phyloP scores from a whole-genome alignment of 2,797 vertebrate genomes.

The Acanthurus tractus region DNA sequence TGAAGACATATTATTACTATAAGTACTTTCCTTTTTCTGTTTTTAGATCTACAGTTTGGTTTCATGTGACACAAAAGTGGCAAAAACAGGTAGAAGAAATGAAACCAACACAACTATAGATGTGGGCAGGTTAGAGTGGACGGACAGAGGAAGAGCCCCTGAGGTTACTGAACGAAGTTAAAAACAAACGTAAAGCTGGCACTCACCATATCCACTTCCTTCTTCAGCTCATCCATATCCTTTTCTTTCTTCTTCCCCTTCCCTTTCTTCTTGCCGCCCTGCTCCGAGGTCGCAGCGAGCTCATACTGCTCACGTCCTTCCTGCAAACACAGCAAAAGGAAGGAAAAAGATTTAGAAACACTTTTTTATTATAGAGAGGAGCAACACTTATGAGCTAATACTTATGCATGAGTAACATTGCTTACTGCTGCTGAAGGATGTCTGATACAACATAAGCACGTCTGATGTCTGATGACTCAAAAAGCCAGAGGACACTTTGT shows the following conservation, averaged over 20 bases:
- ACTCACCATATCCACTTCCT: constrained; percentile 95
- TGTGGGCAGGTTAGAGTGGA: background rate
- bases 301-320: constrained; percentile 98
- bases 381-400: too few species aligned
- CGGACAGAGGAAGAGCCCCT: constrained; percentile 19
- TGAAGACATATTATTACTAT: background rate
- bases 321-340: constrained; percentile 71
- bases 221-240: constrained; percentile 97
- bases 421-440: constrained; percentile 8
- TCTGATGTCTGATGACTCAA: constrained; percentile 32
- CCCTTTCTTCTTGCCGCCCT: constrained; percentile 87
- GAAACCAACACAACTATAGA: background rate
- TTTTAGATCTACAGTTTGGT: background rate
- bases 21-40: background rate
- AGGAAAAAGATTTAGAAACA: background rate
- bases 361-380: background rate
- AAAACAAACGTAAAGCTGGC: background rate
- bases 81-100: background rate
- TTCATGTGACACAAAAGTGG: background rate
- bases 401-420: background rate
- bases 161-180: background rate
- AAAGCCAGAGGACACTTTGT: constrained; percentile 44
- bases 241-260: constrained; percentile 89
- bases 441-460: constrained; percentile 12
- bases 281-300: constrained; percentile 94